Evolutionary conservation across 1,140 invertebrate species (phyloP).

Genomic region (Druon quercuslanigerum): DNA sequence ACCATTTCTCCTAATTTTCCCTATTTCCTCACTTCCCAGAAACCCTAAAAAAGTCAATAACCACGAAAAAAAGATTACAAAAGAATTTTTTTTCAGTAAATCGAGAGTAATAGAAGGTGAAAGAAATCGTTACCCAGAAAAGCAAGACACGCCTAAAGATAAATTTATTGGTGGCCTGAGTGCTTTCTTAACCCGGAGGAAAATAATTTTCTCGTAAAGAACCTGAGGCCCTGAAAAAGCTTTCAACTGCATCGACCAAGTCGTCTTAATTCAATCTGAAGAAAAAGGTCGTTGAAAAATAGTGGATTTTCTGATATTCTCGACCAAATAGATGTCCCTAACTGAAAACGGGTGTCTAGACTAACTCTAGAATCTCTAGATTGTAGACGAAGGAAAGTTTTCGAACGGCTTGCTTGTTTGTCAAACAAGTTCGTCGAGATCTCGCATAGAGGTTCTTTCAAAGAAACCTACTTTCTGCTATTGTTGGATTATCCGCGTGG

Average conservation of each 20-base stretch:
- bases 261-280: conserved; percentile 2
- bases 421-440: conserved; percentile 33
- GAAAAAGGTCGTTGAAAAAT: neutral
- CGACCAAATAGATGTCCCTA: neutral
- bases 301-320: conserved; percentile 10
- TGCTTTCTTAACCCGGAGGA: conserved; percentile 14
- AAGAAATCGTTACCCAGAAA: conserved; percentile 13
- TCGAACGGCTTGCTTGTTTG: conserved; percentile 26
- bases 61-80: too few relatives aligned
- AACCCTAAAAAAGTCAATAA: too few relatives aligned
- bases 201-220: conserved; percentile 18
- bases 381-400: neutral
- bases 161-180: conserved; percentile 27
- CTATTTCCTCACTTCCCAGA: too few relatives aligned
- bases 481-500: conserved; percentile 46
- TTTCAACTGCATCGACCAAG: conserved; percentile 17
- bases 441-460: conserved; percentile 19
- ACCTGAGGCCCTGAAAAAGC: conserved; percentile 20
- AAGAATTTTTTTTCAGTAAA: too few relatives aligned
- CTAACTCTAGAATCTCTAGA: neutral
- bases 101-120: neutral
- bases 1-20: too few relatives aligned
- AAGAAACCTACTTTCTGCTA: neutral
- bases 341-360: neutral
- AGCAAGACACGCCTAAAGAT: neutral